phyloP scores from a whole-genome alignment of 2,797 vertebrate species.

The Loriculus beryllinus region DNA sequence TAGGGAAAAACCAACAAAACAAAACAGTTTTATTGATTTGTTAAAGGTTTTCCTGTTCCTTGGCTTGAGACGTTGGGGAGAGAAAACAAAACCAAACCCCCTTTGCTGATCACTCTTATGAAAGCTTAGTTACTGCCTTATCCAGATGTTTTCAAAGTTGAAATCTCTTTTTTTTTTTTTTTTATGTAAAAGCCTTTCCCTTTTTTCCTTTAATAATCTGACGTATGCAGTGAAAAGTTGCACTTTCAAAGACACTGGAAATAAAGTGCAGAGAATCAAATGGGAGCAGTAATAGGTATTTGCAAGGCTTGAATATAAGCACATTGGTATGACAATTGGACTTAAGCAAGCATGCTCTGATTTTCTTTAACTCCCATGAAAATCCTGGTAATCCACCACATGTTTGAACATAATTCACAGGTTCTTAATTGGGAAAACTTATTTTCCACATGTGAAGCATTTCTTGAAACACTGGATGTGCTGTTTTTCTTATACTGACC shows the following conservation, averaged over 20 bases:
- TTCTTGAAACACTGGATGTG: background rate
- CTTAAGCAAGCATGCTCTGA: background rate
- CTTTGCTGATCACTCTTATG: background rate
- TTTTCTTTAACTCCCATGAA: background rate
- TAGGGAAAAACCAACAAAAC: background rate
- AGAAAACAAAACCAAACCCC: background rate
- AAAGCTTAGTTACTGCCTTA: slow-evolving; percentile 22
- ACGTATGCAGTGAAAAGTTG: background rate
- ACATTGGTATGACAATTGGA: background rate
- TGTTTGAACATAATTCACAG: background rate
- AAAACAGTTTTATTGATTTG: background rate
- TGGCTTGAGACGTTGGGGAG: background rate
- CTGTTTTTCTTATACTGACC: background rate
- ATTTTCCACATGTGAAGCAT: background rate
- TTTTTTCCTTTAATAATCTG: background rate
- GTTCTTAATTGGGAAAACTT: background rate
- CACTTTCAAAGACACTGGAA: background rate
- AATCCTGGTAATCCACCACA: background rate
- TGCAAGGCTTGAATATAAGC: background rate
- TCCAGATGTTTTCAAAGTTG: background rate
- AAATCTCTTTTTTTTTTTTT: background rate
- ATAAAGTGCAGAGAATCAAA: background rate
- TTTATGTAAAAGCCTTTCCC: background rate
- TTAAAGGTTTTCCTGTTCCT: background rate
- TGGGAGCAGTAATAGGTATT: background rate